Percentiles rank a stretch among this genome's conserved stretches.
phyloP scores from a whole-genome alignment of 2,797 vertebrate species.

The Alfaro cultratus region DNA sequence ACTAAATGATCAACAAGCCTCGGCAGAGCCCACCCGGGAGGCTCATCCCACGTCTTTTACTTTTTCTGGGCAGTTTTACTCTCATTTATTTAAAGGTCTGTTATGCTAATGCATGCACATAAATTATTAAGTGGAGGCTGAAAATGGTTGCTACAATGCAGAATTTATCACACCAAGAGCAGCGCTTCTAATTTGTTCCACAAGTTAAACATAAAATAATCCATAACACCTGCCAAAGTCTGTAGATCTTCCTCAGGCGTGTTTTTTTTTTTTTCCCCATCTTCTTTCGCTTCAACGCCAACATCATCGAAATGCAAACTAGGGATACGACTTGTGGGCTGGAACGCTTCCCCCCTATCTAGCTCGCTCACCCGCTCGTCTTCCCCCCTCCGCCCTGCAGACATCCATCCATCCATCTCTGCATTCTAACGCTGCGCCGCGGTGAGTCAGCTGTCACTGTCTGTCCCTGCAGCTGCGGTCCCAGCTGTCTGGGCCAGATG shows the following conservation, averaged over 20 bases:
- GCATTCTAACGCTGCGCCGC: constrained; percentile 44
- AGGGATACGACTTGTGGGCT: constrained; percentile 24
- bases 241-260: not conserved
- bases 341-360: constrained; percentile 11
- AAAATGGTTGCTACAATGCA: not conserved
- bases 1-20: constrained; percentile 11
- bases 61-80: not conserved
- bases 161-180: constrained; percentile 2
- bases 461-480: constrained; percentile 78
- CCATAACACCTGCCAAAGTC: constrained; percentile 6
- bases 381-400: constrained; percentile 37
- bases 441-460: constrained; percentile 72
- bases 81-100: constrained; percentile 2
- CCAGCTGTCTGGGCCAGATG: constrained; percentile 76
- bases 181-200: constrained; percentile 6
- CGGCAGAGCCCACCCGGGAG: not conserved
- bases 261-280: not conserved
- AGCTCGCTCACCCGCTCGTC: constrained; percentile 34
- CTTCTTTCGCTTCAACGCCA: not conserved
- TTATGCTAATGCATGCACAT: not conserved
- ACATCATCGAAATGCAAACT: constrained; percentile 25
- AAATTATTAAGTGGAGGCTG: not conserved
- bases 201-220: constrained; percentile 14
- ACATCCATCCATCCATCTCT: constrained; percentile 65
- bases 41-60: not conserved